Evolutionary conservation across 2,797 vertebrate genomes (phyloP).

Genomic region (Gouania willdenowi): DNA sequence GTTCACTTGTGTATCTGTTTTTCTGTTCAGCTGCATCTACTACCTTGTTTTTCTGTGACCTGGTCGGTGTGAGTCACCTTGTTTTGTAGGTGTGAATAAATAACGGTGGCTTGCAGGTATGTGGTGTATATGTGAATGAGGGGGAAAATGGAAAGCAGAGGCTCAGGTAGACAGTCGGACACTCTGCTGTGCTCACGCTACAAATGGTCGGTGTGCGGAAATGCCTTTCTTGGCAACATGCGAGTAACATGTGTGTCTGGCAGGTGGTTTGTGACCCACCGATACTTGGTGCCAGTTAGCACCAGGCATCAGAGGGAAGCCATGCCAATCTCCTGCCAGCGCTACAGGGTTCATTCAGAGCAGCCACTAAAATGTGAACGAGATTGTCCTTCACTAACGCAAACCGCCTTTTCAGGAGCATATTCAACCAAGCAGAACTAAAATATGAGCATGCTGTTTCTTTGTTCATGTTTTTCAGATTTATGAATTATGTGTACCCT

Average conservation of each 20-base stretch:
- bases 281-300: conserved; percentile 60
- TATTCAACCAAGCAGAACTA: background rate
- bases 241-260: conserved; percentile 72
- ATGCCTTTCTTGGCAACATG: conserved; percentile 68
- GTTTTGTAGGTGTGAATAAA: background rate
- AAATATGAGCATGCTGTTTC: background rate
- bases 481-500: background rate
- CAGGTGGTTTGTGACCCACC: conserved; percentile 59
- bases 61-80: conserved; percentile 6
- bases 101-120: conserved; percentile 26
- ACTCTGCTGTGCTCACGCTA: conserved; percentile 56
- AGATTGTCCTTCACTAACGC: conserved; percentile 39
- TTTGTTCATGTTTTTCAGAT: background rate
- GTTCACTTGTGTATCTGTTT: conserved; percentile 7
- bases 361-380: conserved; percentile 10
- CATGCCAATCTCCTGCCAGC: conserved; percentile 59
- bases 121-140: conserved; percentile 10
- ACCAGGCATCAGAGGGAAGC: conserved; percentile 57
- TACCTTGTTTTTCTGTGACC: conserved; percentile 8
- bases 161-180: conserved; percentile 66
- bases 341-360: conserved; percentile 40
- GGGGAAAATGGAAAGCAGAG: conserved; percentile 6
- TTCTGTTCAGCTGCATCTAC: conserved; percentile 21
- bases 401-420: conserved; percentile 7
- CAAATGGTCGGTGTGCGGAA: conserved; percentile 74